Evolutionary conservation across 2,113 vertebrate genomes (phyloP).

Genomic region (Stegastes partitus): DNA sequence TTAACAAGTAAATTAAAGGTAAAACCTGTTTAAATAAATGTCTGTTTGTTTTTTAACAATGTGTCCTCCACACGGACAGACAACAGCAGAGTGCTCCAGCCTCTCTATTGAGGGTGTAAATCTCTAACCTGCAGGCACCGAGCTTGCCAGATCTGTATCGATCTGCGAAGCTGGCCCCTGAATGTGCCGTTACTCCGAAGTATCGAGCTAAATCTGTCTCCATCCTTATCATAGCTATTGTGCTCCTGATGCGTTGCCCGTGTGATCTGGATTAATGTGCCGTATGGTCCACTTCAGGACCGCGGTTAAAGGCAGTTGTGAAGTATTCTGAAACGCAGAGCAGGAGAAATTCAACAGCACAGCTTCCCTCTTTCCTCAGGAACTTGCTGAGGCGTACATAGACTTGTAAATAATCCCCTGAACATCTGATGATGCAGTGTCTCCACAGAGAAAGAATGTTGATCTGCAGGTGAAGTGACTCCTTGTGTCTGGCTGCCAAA

Average conservation of each 20-base stretch:
- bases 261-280: not conserved
- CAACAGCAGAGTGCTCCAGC: constrained; percentile 8
- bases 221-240: constrained; percentile 20
- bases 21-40: too few relatives aligned
- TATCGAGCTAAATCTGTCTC: constrained; percentile 24
- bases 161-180: constrained; percentile 35
- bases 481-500: not conserved
- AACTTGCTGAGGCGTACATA: constrained; percentile 31
- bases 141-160: constrained; percentile 38
- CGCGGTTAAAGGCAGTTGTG: not conserved
- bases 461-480: constrained; percentile 17
- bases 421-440: not conserved
- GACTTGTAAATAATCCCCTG: constrained; percentile 34
- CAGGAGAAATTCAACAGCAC: not conserved
- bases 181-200: constrained; percentile 13
- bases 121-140: constrained; percentile 37
- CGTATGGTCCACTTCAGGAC: not conserved
- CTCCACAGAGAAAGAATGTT: constrained; percentile 1
- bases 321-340: not conserved
- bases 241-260: not conserved
- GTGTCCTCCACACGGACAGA: not conserved
- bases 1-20: too few relatives aligned
- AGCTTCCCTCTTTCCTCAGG: not conserved
- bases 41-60: not conserved
- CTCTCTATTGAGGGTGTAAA: constrained; percentile 33